These are phyloP conservation scores for Pomatostomus ruficeps DNA, from an alignment of 2,113 vertebrate genomes.

Conservation along the genomic window DNA sequence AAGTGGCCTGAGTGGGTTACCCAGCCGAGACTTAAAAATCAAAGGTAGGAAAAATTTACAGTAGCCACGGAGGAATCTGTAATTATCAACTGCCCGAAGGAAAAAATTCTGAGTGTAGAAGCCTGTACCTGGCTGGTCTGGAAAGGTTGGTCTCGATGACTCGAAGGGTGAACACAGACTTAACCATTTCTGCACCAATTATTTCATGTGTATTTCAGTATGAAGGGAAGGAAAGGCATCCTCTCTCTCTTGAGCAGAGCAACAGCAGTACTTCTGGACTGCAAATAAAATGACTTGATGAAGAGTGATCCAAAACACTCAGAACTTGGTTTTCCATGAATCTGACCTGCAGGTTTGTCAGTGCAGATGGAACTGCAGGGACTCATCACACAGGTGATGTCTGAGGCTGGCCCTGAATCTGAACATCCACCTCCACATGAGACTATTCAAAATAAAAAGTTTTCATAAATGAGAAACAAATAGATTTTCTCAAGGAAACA, in stretches of 20 bases:
- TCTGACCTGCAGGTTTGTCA: neutral
- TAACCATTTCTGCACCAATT: neutral
- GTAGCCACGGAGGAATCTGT: neutral
- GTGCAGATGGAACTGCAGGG: neutral
- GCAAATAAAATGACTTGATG: neutral
- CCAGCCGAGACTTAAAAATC: neutral
- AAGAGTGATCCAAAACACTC: neutral
- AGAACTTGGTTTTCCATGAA: neutral
- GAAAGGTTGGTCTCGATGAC: neutral
- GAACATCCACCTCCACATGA: neutral
- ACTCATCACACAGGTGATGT: neutral
- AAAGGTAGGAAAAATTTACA: neutral
- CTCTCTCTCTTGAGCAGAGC: neutral
- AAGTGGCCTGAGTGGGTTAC: neutral
- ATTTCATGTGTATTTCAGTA: neutral
- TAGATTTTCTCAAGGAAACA: neutral
- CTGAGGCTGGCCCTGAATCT: neutral
- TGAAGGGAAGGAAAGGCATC: neutral
- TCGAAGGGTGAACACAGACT: neutral
- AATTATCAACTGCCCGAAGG: neutral
- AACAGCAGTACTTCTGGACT: neutral
- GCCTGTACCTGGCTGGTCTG: fast-evolving
- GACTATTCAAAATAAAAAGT: neutral
- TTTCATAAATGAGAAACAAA: neutral
- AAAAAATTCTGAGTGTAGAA: neutral